phyloP scores from a whole-genome alignment of 2,888 invertebrate genomes.

The Rhimphoctona megacephalus region DNA sequence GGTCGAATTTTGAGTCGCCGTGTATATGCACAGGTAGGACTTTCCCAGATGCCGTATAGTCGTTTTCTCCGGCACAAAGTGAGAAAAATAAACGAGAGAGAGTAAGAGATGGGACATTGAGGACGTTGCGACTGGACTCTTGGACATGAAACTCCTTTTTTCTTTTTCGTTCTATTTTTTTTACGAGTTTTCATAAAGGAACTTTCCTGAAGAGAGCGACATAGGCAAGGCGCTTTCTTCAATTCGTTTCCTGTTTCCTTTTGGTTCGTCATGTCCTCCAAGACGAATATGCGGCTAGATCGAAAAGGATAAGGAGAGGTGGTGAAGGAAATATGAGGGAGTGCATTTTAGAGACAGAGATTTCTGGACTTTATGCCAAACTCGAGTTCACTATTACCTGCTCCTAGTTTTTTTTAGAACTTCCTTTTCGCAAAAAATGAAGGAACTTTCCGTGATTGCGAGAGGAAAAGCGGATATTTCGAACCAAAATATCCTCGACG shows the following conservation, averaged over 20 bases:
- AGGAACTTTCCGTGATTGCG: background rate
- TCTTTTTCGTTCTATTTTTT: conserved; percentile 37
- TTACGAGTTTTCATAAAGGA: conserved; percentile 59
- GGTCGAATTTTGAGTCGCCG: background rate
- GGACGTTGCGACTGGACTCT: conserved; percentile 36
- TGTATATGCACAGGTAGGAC: background rate
- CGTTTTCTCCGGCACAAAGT: conserved; percentile 16
- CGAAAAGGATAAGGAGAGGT: background rate
- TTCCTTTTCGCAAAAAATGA: conserved; percentile 43
- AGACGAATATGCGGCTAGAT: conserved; percentile 14
- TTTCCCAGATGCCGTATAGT: conserved; percentile 51
- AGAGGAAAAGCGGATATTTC: background rate
- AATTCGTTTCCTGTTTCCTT: conserved; percentile 32
- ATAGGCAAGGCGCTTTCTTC: conserved; percentile 1
- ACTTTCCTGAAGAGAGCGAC: conserved; percentile 38
- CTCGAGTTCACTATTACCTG: background rate
- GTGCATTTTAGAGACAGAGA: conserved; percentile 36
- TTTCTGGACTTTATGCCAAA: conserved; percentile 35
- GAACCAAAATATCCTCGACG: background rate
- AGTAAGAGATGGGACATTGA: conserved; percentile 23
- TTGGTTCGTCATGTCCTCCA: background rate
- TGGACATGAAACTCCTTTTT: conserved; percentile 59
- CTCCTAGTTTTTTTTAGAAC: conserved; percentile 55
- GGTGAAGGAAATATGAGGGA: conserved; percentile 5
- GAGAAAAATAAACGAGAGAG: conserved; percentile 1